Evolutionary conservation across 2,113 vertebrate species (phyloP).

Genomic region (Nothoprocta perdicaria): DNA sequence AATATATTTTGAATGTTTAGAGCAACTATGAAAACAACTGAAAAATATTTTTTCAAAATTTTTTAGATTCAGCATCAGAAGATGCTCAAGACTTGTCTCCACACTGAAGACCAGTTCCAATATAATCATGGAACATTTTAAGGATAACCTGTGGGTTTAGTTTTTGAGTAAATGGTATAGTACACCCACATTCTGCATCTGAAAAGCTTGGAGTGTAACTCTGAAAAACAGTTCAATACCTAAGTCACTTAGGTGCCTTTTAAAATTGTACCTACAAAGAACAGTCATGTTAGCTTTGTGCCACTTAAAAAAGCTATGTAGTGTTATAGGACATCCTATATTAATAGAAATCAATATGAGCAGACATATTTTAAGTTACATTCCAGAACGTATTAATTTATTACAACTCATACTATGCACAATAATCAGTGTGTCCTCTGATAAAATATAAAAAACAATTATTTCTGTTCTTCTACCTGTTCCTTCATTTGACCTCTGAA

Average conservation of each 20-base stretch:
- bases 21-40: not conserved
- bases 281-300: slow-evolving; percentile 27
- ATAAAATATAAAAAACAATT: not conserved
- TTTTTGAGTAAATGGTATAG: not conserved
- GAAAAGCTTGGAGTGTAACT: not conserved
- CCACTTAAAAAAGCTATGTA: slow-evolving; percentile 45
- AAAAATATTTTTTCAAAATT: slow-evolving; percentile 16
- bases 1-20: not conserved
- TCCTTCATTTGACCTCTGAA: slow-evolving; percentile 52
- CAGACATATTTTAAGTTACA: slow-evolving; percentile 63
- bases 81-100: slow-evolving; percentile 1
- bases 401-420: slow-evolving; percentile 61
- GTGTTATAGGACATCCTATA: slow-evolving; percentile 19
- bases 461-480: slow-evolving; percentile 3
- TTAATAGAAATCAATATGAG: slow-evolving; percentile 48
- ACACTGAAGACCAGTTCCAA: not conserved
- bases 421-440: slow-evolving; percentile 48
- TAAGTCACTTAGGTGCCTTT: slow-evolving; percentile 53
- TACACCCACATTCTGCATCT: not conserved
- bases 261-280: not conserved
- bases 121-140: not conserved
- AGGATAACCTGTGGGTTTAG: not conserved
- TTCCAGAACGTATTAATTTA: slow-evolving; percentile 49
- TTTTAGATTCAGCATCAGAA: not conserved
- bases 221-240: slow-evolving; percentile 31